Base-by-base conservation (phyloP, 2,797 vertebrate species). In the Calcarius lapponicus region DNA sequence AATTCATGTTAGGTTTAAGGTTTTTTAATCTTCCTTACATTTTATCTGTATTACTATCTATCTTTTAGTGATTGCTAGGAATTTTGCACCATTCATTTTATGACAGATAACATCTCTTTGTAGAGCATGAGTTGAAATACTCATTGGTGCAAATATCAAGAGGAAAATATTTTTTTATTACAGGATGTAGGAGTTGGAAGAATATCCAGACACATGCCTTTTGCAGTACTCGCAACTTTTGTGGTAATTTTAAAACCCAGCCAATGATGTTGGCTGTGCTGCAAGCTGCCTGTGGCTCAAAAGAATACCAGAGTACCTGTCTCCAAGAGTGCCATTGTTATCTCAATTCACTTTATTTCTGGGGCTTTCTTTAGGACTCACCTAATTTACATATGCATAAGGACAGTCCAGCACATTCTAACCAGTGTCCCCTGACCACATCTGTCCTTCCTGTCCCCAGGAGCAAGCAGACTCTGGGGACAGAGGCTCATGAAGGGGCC, bases 181-280 rank as follows among this genome's bases (percentile, higher is more conserved):
- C 5, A n/a, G 6, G 5, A 47, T 14, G 28, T 64, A 47, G 3
- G 24, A 58, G 22, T 53, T 2, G 0, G 7, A 80, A 65, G 21
- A 67, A 21, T 51, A 66, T 75, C 29, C 14, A 48, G 10, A 9
- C 11, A 57, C 11, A 7, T 47, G 5, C 1, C 11, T 61, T 71
- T 86, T 89, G 72, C 2, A 2, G 13, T 80, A 16, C 19, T 47
- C 65, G 6, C 13, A 85, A 24, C 3, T 92, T 92, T 57, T 69
- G 28, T 28, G 2, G 10, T 47, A 15, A 15, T 69, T 84, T 20
- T 78, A 48, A 74, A 86, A 71, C 21, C 5, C 28, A 72, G 25
- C 7, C 38, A 21, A 1, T 38, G 11, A 12, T n/a, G 10, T 3
- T 56, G 40, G 13, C 32, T 1, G 0, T 50, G 40, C 43, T 78